phyloP scores from a whole-genome alignment of 2,797 vertebrate species.

The Myripristis jacobus region DNA sequence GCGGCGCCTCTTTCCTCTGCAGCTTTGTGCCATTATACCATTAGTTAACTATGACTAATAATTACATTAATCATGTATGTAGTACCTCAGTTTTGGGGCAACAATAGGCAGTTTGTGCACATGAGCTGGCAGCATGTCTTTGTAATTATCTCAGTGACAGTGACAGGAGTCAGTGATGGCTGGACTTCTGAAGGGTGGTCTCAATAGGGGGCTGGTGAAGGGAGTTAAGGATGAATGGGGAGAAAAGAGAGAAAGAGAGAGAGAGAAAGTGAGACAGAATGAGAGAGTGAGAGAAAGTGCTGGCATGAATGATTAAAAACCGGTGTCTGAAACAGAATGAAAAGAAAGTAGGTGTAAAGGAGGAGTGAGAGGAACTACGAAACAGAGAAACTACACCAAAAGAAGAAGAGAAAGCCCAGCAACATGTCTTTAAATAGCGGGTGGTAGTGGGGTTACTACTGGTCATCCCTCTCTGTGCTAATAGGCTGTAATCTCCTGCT shows the following conservation, averaged over 20 bases:
- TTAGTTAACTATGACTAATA: background rate
- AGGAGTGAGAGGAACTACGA: background rate
- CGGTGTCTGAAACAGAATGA: background rate
- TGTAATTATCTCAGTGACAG: background rate
- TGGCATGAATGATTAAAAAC: constrained; percentile 2
- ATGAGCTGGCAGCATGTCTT: background rate
- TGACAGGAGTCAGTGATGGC: constrained; percentile 35
- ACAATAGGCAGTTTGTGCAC: background rate
- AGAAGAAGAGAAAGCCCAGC: constrained; percentile 11
- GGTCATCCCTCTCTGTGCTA: constrained; percentile 75
- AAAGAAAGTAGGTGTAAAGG: background rate
- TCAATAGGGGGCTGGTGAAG: background rate
- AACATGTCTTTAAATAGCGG: constrained; percentile 61
- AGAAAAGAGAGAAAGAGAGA: background rate
- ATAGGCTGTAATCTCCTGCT: constrained; percentile 78
- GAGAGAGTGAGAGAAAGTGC: background rate
- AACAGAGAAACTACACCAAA: background rate
- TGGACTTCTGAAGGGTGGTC: constrained; percentile 13
- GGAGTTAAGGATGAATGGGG: constrained; percentile 7
- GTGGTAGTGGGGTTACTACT: constrained; percentile 69
- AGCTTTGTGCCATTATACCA: constrained; percentile 1
- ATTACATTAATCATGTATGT: background rate
- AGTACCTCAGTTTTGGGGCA: background rate
- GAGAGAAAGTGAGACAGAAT: background rate
- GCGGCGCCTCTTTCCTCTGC: background rate